Conservation (phyloP, 2,113 vertebrate species). For the Sisor rabdophorus region DNA sequence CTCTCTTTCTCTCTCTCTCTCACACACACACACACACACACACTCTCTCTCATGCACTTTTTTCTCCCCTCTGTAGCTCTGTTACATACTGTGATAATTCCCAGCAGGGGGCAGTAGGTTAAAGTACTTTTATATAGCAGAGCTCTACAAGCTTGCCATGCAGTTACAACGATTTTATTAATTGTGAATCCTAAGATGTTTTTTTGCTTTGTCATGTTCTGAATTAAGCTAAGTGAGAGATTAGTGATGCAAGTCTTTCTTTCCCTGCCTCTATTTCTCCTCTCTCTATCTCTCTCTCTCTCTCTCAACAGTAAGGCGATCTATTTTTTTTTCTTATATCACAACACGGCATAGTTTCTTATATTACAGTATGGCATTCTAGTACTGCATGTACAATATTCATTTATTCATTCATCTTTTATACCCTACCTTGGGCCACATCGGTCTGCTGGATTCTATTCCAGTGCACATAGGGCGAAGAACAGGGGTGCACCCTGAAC, state of each 20-base stretch:
- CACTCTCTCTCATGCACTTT: too few species aligned
- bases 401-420: too few species aligned
- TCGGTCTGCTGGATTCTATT: too few species aligned
- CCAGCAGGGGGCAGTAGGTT: slow-evolving; percentile 29
- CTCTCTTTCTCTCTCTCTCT: not conserved
- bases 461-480: too few species aligned
- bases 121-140: not conserved
- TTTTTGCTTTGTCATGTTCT: slow-evolving; percentile 36
- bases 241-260: not conserved
- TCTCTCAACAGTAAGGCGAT: not conserved
- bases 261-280: not conserved
- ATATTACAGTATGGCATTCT: too few species aligned
- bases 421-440: too few species aligned
- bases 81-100: not conserved
- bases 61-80: not conserved
- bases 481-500: too few species aligned
- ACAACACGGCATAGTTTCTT: too few species aligned
- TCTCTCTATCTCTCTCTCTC: not conserved
- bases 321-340: not conserved
- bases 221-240: slow-evolving; percentile 19
- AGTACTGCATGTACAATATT: too few species aligned
- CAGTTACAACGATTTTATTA: slow-evolving; percentile 5
- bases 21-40: too few species aligned
- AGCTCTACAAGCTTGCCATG: not conserved
- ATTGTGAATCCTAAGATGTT: slow-evolving; percentile 16